These are phyloP conservation scores for Ursus arctos DNA, from an alignment of 2,113 vertebrate genomes.

Conservation along the genomic window DNA sequence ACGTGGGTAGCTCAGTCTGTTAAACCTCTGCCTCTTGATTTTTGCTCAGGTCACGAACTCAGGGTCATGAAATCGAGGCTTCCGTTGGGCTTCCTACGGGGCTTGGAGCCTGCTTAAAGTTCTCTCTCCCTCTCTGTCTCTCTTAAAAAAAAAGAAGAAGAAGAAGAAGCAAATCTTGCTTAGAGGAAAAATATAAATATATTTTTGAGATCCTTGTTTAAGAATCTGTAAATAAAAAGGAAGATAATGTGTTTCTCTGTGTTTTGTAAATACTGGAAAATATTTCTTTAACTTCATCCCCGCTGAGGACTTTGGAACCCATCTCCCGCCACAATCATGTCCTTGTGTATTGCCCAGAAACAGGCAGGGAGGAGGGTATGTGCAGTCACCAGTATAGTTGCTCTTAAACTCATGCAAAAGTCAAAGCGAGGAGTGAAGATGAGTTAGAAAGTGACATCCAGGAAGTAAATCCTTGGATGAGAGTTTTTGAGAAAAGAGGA, in stretches of 20 bases:
- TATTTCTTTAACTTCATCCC: background rate
- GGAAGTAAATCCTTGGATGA: background rate
- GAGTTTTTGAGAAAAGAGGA: constrained; percentile 5
- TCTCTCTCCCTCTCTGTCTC: background rate
- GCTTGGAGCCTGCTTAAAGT: background rate
- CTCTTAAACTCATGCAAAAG: background rate
- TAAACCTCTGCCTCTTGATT: background rate
- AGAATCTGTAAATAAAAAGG: background rate
- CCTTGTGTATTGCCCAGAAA: background rate
- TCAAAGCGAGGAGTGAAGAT: background rate
- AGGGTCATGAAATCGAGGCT: background rate
- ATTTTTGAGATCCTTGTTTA: background rate
- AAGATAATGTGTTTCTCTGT: background rate
- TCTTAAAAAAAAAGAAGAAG: background rate
- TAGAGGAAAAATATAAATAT: background rate
- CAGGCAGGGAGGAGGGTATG: background rate
- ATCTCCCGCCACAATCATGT: background rate
- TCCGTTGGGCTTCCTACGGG: background rate
- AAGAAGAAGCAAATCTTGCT: background rate
- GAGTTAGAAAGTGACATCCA: background rate
- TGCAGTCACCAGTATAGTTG: background rate
- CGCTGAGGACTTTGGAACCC: background rate
- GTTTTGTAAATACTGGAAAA: background rate
- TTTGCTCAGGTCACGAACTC: background rate
- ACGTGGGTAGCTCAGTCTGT: background rate